Base-by-base conservation (phyloP, 2,888 invertebrate genomes). In the Drosophila kambysellisi region DNA sequence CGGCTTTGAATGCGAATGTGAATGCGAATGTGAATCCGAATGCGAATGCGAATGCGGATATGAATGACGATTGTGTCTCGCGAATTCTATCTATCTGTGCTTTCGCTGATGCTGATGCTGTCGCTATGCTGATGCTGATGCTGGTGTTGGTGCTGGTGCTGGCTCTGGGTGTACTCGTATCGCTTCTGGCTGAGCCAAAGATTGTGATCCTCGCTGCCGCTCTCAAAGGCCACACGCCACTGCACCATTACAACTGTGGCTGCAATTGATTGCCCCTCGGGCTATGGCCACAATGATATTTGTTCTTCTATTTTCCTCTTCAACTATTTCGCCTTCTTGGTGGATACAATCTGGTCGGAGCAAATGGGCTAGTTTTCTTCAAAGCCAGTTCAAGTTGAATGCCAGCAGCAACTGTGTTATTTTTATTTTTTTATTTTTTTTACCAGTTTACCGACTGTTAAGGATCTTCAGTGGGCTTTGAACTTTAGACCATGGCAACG, bases 91-190 rank as follows among this genome's bases (percentile, higher is more conserved):
- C 17, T 67, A 39, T n/a, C 32, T 52, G 15, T 17, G 30, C 43
- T 43, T 17, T 2, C 37, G 54, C 58, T 58, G 54, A 1, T 25
- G 20, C 20, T 51, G 8, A 5, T 51, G n/a, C 41, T n/a, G 56
- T 15, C 9, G 33, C 32, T 37, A 15, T 37, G 37, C 17, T 39
- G 17, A 0, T 5, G 41, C 17, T 57, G 53, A 15, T 37, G 37
- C 17, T 39, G 17, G 1, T 5, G 41, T 12, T 57, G 53, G 1
- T 56, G 32, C 43, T 70, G 77, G 74, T 87, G 88, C 86, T 84
- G 88, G 62, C 84, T 85, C 57, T 88, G 84, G 67, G 84, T 88
- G 29, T 85, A 85, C 66, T 85, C 84, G 88, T 81, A 76, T 61
- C 74, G 81, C 79, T 76, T 69, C 74, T 81, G 79, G 76, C 59